These are phyloP conservation scores for Eptatretus burgeri DNA, from an alignment of 2,113 vertebrate species.

Conservation along the genomic window DNA sequence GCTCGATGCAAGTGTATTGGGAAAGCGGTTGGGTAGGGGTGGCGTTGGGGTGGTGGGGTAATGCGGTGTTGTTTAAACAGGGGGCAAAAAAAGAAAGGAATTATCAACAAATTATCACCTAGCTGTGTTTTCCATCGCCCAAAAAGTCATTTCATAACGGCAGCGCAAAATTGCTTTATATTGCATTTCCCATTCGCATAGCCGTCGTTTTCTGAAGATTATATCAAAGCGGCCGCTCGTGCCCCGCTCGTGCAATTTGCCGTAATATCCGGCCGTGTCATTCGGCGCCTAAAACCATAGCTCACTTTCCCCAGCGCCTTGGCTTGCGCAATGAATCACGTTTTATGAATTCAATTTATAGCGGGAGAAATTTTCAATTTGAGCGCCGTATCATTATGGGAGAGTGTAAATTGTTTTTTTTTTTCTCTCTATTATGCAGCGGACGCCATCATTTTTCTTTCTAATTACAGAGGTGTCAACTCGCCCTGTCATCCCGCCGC, in stretches of 20 bases:
- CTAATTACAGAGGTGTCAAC: constrained; percentile 99
- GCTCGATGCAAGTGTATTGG: too few species aligned
- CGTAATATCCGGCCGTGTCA: constrained; percentile 5
- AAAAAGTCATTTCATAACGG: too few species aligned
- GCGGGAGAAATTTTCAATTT: constrained; percentile 99
- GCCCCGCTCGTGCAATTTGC: neutral
- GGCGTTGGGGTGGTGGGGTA: too few species aligned
- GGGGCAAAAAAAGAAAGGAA: too few species aligned
- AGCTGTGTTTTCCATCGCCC: too few species aligned
- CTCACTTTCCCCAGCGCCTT: neutral
- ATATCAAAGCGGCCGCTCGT: neutral
- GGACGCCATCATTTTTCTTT: constrained; percentile 99
- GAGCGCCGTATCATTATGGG: constrained; percentile 99
- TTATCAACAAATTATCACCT: too few species aligned
- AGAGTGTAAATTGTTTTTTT: constrained; percentile 99
- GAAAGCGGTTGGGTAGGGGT: too few species aligned
- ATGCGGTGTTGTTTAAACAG: too few species aligned
- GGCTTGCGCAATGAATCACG: constrained; percentile 90
- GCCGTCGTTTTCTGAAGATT: neutral
- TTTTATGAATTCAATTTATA: constrained; percentile 99
- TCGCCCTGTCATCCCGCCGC: constrained; percentile 99
- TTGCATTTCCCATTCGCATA: too few species aligned
- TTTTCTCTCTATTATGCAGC: constrained; percentile 99
- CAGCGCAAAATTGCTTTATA: too few species aligned
- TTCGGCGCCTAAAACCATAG: neutral